Percentiles rank a stretch among this genome's conserved stretches.
These are phyloP conservation scores for Nannoperca australis DNA, from an alignment of 2,797 vertebrate species.

Conservation along the genomic window DNA sequence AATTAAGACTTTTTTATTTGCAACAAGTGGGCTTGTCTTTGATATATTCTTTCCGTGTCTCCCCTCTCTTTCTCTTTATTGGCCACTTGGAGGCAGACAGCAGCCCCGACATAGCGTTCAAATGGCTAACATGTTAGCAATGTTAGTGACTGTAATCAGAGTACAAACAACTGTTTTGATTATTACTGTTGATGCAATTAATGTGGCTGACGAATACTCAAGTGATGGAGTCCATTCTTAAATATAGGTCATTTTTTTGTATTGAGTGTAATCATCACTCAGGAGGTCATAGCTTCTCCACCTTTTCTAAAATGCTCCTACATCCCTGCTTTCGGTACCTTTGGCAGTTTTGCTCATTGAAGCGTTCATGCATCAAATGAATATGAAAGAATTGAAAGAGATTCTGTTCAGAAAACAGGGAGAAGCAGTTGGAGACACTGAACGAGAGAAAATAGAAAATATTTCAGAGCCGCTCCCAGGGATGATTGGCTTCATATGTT, in stretches of 20 bases:
- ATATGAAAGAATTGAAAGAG: slow-evolving; percentile 2
- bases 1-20: too few species aligned
- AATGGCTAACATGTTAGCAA: not conserved
- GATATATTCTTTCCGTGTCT: not conserved
- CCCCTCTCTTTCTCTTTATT: too few species aligned
- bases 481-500: slow-evolving; percentile 79
- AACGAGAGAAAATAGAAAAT: slow-evolving; percentile 56
- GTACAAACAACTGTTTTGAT: not conserved
- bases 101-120: not conserved
- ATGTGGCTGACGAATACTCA: not conserved
- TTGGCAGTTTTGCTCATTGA: not conserved
- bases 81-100: not conserved
- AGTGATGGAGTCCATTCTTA: not conserved
- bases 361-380: slow-evolving; percentile 10
- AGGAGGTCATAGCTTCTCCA: not conserved
- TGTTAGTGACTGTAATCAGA: not conserved
- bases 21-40: not conserved
- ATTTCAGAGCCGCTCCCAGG: slow-evolving; percentile 68
- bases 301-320: not conserved
- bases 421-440: not conserved
- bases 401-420: slow-evolving; percentile 23
- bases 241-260: not conserved
- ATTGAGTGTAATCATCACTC: not conserved
- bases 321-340: not conserved
- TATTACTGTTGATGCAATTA: not conserved